Evolutionary conservation across 2,888 invertebrate genomes (phyloP), one percentile per base, ranked within the genome.

Genomic region (Acleris cristana): DNA sequence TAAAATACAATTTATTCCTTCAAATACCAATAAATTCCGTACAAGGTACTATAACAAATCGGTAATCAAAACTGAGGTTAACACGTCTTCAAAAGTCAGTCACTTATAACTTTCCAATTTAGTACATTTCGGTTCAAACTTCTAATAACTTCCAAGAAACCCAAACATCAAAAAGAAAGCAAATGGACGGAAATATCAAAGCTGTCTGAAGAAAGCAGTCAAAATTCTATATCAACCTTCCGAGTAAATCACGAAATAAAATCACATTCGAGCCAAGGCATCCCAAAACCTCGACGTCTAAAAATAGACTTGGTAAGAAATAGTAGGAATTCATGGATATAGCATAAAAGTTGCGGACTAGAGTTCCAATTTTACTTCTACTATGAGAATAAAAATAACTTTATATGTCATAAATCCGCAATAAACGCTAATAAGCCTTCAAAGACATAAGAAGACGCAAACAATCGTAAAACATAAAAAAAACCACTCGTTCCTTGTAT

Each of bases 401-500:
- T 75, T 75, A 76, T 77, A 72, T 66, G 70, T 75, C 74, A 73
- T 76, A 75, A 77, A 78, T 74, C 72, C 74, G 71, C 71, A 72
- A 71, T 73, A 72, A 74, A 74, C 69, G 70, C 74, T 77, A 79
- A 78, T 77, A 77, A 76, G 73, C 70, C 48, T 72, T 53, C 71
- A 72, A 72, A 73, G 70, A 72, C 45, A 40, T 34, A 65, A 54
- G 23, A 54, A 53, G 54, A 52, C 51, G 66, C 64, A 65, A 66
- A 69, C 67, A 69, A 40, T 52, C 61, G 60, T 69, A 70, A 67
- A 70, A 69, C 48, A 60, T 64, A 62, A 71, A 72, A 70, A 70
- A 64, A 21, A 65, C 19, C 65, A 60, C 55, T 65, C 65, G 56
- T 62, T 48, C 21, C 40, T 30, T 65, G 48, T 56, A 63, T 69